Evolutionary conservation across 2,113 vertebrate species (phyloP), one percentile per base, ranked within the genome.

Genomic region (Emberiza fucata): DNA sequence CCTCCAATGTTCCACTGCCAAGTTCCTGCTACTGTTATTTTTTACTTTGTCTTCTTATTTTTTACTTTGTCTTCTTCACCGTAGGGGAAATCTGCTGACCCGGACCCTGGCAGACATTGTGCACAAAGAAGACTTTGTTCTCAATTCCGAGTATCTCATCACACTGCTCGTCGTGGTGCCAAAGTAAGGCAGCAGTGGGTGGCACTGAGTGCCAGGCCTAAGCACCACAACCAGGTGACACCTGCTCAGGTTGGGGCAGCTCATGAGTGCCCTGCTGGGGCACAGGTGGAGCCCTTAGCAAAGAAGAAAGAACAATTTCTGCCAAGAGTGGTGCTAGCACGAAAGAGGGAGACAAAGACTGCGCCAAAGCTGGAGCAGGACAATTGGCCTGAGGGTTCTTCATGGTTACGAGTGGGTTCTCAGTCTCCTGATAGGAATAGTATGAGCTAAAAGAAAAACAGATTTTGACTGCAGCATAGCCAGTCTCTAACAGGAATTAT

Each of bases 71-170:
- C 51, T 76, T 75, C 72, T 77, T 65, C 81, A 53, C 77, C 64
- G 1, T 76, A 99, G 99, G 95, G 98, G 98, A 59, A 98, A 97
- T 96, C 98, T 99, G 88, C 98, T 98, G 92, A 99, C 98, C 12
- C 96, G 99, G 77, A 98, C 98, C 6, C 97, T 99, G 86, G 98
- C 97, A 14, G 98, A 98, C 60, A 97, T 99, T 4, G 98, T 99
- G 81, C 98, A 96, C 96, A 99, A 98, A 95, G 99, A 99, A 37
- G 99, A 99, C 96, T 98, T 99, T 53, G 99, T 99, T 84, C 94
- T 99, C 94, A 97, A 98, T 88, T 99, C 99, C 0, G 99, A 99
- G 95, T 99, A 99, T 90, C 99, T 99, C 64, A 98, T 99, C 92
- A 99, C 99, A 0, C 98, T 99, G 10, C 97, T 99, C 50, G 99